Evolutionary conservation across 2,797 vertebrate genomes (phyloP).

Genomic region (Notamacropus eugenii): DNA sequence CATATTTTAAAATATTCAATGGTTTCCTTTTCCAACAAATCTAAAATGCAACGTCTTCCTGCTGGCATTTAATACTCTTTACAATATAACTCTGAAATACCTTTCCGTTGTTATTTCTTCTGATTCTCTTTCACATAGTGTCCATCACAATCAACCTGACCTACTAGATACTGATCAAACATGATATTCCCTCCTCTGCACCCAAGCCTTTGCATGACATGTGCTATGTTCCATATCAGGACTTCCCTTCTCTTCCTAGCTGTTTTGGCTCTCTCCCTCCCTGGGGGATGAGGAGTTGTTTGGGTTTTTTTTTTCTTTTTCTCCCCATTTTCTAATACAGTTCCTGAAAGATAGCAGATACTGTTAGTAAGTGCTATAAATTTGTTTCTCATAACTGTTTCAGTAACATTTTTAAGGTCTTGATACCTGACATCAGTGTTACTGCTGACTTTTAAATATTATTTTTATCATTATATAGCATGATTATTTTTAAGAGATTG

Average conservation of each 20-base stretch:
- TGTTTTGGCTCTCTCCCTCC: background rate
- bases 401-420: background rate
- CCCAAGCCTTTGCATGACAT: background rate
- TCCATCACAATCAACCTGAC: background rate
- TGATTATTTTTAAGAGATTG: background rate
- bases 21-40: background rate
- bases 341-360: background rate
- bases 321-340: background rate
- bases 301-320: background rate
- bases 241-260: background rate
- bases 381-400: background rate
- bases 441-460: background rate
- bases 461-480: background rate
- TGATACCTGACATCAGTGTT: background rate
- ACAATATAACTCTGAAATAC: background rate
- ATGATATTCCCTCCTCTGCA: background rate
- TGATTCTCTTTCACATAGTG: background rate
- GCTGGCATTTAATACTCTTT: background rate
- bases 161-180: background rate
- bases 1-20: background rate
- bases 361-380: background rate
- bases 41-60: background rate
- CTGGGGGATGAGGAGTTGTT: rapidly evolving
- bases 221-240: background rate
- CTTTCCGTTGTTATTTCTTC: background rate